These are phyloP conservation scores for Myoxocephalus aenaeus DNA, from an alignment of 2,797 vertebrate species.

Conservation along the genomic window DNA sequence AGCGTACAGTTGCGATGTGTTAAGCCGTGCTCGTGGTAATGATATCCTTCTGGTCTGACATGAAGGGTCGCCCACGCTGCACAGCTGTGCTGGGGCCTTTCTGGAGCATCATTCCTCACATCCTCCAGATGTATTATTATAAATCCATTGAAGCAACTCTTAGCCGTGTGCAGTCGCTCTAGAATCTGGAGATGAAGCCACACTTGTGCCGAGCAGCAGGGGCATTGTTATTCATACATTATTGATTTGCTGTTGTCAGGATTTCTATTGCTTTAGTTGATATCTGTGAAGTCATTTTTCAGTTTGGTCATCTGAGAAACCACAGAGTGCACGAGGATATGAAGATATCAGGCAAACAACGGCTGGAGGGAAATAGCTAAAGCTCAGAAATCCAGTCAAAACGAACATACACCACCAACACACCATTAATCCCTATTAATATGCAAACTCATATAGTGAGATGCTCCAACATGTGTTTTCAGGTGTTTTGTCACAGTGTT, in stretches of 20 bases:
- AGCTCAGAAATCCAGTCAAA: background rate
- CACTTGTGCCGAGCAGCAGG: conserved; percentile 16
- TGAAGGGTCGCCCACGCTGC: conserved; percentile 4
- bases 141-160: conserved; percentile 17
- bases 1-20: background rate
- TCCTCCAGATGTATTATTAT: conserved; percentile 30
- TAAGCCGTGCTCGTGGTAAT: background rate
- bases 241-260: conserved; percentile 50
- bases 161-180: background rate
- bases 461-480: background rate
- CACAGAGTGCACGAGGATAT: conserved; percentile 9
- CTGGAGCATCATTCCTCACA: conserved; percentile 17
- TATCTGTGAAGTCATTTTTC: conserved; percentile 26
- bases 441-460: background rate
- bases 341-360: conserved; percentile 23
- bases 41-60: conserved; percentile 21
- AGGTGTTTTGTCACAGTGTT: background rate
- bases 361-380: background rate
- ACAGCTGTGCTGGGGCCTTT: conserved; percentile 29
- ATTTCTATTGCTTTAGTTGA: conserved; percentile 30
- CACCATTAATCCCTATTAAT: background rate
- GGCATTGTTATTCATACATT: conserved; percentile 50
- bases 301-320: conserved; percentile 15
- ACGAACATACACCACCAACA: background rate
- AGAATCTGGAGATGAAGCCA: conserved; percentile 24